Conservation (phyloP, 2,888 invertebrate genomes). For the Neuroscelio doddi region DNA sequence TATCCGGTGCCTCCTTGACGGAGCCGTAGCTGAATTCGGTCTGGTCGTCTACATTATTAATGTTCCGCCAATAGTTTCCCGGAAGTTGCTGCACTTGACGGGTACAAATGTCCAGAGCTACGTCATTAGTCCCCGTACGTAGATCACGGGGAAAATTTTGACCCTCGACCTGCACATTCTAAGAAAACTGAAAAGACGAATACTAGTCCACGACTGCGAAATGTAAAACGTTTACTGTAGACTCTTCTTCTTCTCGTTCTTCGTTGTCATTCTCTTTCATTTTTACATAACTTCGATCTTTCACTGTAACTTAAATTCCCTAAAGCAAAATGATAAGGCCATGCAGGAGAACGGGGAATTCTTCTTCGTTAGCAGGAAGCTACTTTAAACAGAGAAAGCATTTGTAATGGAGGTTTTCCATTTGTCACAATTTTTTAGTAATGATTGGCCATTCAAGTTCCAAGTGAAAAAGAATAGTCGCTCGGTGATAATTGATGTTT, state of each 20-base stretch:
- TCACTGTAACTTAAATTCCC: not conserved
- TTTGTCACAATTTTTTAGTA: not conserved
- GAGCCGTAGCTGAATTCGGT: slow-evolving; percentile 28
- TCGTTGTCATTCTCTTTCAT: not conserved
- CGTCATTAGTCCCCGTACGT: slow-evolving; percentile 64
- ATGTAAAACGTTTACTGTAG: slow-evolving; percentile 19
- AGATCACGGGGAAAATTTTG: slow-evolving; percentile 43
- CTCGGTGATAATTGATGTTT: not conserved
- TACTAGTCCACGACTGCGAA: slow-evolving; percentile 11
- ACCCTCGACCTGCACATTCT: slow-evolving; percentile 8
- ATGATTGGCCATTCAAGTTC: not conserved
- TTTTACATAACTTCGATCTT: not conserved
- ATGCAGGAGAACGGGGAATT: not conserved
- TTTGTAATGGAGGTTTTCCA: not conserved
- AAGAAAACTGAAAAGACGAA: slow-evolving; percentile 22
- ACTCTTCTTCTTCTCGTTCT: slow-evolving; percentile 3
- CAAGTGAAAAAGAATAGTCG: not conserved
- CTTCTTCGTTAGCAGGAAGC: not conserved
- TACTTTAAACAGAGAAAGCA: not conserved
- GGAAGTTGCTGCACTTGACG: slow-evolving; percentile 65
- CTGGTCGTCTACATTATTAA: slow-evolving; percentile 64
- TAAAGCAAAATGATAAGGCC: not conserved
- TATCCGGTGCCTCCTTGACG: slow-evolving; percentile 37
- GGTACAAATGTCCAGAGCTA: slow-evolving; percentile 66
- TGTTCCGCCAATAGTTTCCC: slow-evolving; percentile 66